Evolutionary conservation across 2,113 vertebrate genomes (phyloP).

Genomic region (Ophthalmolycus amberensis): DNA sequence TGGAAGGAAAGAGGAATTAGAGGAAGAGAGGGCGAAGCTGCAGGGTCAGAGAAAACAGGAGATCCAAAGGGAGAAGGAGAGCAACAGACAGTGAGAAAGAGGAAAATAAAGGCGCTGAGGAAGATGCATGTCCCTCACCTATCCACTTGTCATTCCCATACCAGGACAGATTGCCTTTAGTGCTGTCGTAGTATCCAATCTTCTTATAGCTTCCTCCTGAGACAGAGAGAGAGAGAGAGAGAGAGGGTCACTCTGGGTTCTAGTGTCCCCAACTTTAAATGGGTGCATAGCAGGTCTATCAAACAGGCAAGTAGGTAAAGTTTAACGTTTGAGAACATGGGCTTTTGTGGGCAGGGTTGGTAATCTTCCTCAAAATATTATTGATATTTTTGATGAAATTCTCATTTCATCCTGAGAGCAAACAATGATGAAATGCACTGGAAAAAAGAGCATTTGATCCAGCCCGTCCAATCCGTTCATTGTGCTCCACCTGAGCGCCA

Average conservation of each 20-base stretch:
- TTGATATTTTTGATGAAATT: too few relatives aligned
- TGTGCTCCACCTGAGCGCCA: too few relatives aligned
- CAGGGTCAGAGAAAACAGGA: constrained; percentile 30
- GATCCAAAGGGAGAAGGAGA: constrained; percentile 20
- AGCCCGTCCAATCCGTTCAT: too few relatives aligned
- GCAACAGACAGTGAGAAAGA: constrained; percentile 44
- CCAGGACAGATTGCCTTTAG: constrained; percentile 94
- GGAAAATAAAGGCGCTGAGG: constrained; percentile 13
- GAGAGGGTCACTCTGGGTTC: not conserved
- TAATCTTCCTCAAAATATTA: too few relatives aligned
- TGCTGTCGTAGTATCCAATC: constrained; percentile 96
- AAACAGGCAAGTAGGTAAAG: not conserved
- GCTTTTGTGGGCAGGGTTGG: not conserved
- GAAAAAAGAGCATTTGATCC: too few relatives aligned
- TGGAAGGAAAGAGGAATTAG: constrained; percentile 20
- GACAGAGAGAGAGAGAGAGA: constrained; percentile 4
- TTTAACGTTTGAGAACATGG: not conserved
- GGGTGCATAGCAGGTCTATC: not conserved
- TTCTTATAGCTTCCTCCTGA: constrained; percentile 94
- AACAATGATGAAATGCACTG: too few relatives aligned
- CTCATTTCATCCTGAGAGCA: too few relatives aligned
- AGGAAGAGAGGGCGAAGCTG: constrained; percentile 8
- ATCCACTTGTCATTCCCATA: constrained; percentile 94
- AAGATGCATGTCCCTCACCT: constrained; percentile 80
- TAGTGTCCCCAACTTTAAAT: not conserved